Percentiles rank a stretch among this genome's conserved stretches.
Conservation (phyloP, 2,797 vertebrate species). For the Champsocephalus gunnari region DNA sequence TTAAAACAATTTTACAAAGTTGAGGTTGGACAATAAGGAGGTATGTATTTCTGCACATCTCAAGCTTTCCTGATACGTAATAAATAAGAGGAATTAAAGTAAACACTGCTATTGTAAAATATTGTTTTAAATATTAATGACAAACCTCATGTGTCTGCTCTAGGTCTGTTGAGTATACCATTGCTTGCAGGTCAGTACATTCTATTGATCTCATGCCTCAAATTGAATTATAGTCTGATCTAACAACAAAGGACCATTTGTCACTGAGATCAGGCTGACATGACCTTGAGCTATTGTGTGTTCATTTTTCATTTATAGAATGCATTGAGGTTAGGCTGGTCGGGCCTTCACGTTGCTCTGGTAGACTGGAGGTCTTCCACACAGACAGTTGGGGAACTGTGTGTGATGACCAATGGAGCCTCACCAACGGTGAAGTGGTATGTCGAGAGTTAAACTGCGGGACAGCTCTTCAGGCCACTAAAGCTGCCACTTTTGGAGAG, state of each 20-base stretch:
- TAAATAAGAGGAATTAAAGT: neutral
- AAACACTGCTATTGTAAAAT: neutral
- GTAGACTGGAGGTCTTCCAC: slow-evolving; percentile 74
- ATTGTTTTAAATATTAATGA: neutral
- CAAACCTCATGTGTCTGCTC: slow-evolving; percentile 27
- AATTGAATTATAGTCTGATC: neutral
- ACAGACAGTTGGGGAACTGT: slow-evolving; percentile 69
- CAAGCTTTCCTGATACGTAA: neutral
- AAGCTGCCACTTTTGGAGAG: slow-evolving; percentile 61
- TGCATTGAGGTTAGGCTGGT: slow-evolving; percentile 55
- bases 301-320: slow-evolving; percentile 49
- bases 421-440: slow-evolving; percentile 60
- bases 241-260: neutral
- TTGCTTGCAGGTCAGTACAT: slow-evolving; percentile 67
- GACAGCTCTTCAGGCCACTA: slow-evolving; percentile 52
- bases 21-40: neutral
- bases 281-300: neutral
- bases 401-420: slow-evolving; percentile 72
- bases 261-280: neutral
- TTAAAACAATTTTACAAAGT: neutral
- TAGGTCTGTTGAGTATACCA: slow-evolving; percentile 68
- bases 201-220: neutral
- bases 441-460: slow-evolving; percentile 75
- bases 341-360: slow-evolving; percentile 67
- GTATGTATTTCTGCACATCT: neutral